Evolutionary conservation across 1,140 invertebrate genomes (phyloP).

Genomic region (Eurosta solidaginis): DNA sequence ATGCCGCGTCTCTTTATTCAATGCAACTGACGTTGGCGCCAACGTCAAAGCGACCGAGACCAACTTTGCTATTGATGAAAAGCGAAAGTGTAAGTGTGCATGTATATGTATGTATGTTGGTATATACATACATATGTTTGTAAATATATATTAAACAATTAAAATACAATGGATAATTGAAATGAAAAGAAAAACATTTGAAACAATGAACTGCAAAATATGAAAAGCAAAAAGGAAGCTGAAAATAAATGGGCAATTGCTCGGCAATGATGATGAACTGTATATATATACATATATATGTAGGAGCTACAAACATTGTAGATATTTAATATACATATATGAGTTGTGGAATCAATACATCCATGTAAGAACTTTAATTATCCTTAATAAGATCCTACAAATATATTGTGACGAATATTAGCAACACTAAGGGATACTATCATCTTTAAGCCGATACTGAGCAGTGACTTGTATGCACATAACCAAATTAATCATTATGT

Average conservation of each 20-base stretch:
- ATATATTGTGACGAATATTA: too few species aligned
- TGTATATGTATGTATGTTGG: not conserved
- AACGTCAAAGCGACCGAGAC: too few species aligned
- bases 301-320: too few species aligned
- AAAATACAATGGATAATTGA: conserved; percentile 2
- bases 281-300: not conserved
- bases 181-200: conserved; percentile 16
- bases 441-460: too few species aligned
- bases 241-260: not conserved
- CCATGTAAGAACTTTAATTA: too few species aligned
- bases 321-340: too few species aligned
- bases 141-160: conserved; percentile 19
- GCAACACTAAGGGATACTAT: too few species aligned
- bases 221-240: not conserved
- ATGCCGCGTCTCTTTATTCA: not conserved
- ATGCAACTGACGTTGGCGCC: not conserved
- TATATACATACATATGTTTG: not conserved
- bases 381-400: too few species aligned
- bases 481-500: too few species aligned
- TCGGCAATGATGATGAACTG: not conserved
- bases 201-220: conserved; percentile 3
- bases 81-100: not conserved
- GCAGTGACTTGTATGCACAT: too few species aligned
- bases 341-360: too few species aligned
- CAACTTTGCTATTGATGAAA: conserved; percentile 16